These are phyloP conservation scores for Alitta virens DNA, from an alignment of 2,888 invertebrate species.

Conservation along the genomic window DNA sequence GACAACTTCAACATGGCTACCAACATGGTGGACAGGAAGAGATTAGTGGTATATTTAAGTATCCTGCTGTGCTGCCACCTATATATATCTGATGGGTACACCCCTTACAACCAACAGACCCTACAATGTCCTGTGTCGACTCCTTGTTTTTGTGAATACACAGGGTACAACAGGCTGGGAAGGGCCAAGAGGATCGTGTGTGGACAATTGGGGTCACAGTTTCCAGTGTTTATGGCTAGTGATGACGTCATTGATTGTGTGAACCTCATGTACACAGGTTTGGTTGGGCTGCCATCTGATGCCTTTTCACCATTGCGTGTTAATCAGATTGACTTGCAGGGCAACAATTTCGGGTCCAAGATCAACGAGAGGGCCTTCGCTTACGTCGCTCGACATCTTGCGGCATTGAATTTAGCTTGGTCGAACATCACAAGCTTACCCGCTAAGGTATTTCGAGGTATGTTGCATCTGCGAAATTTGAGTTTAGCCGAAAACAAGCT, in stretches of 20 bases:
- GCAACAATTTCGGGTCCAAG: slow-evolving; percentile 24
- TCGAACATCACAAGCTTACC: slow-evolving; percentile 26
- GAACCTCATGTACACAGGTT: slow-evolving; percentile 12
- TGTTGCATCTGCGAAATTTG: slow-evolving; percentile 24
- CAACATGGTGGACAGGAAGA: too few species aligned
- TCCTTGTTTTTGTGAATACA: slow-evolving; percentile 13
- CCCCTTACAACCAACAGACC: not conserved
- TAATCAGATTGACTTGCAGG: slow-evolving; percentile 27
- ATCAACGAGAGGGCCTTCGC: slow-evolving; percentile 21
- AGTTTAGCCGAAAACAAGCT: slow-evolving; percentile 28
- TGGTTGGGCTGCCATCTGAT: not conserved
- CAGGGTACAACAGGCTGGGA: not conserved
- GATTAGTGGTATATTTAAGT: too few species aligned
- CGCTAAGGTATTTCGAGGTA: slow-evolving; percentile 23
- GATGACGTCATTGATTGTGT: slow-evolving; percentile 10
- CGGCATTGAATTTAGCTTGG: slow-evolving; percentile 29
- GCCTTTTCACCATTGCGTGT: slow-evolving; percentile 11
- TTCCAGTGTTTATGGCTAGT: slow-evolving; percentile 5
- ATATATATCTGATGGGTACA: not conserved
- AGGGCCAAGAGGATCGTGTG: slow-evolving; percentile 2
- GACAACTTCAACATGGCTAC: too few species aligned
- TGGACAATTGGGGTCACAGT: slow-evolving; percentile 4
- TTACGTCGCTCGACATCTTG: slow-evolving; percentile 16
- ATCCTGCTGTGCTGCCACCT: too few species aligned
- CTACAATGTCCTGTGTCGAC: slow-evolving; percentile 7